Evolutionary conservation across 2,888 invertebrate genomes (phyloP).

Genomic region (Salpingus planirostris): DNA sequence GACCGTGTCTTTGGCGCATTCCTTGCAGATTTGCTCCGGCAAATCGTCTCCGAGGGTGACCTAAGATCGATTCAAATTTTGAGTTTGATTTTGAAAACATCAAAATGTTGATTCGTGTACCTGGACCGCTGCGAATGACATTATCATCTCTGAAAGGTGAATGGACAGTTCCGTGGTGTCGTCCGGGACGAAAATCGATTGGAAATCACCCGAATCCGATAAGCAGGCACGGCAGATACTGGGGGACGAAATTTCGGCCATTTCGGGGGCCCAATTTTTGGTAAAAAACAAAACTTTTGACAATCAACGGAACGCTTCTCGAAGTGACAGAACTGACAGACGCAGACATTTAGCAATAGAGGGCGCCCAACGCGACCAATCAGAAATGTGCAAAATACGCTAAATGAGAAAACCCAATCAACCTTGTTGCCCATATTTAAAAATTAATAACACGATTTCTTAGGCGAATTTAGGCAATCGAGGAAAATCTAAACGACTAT

Average conservation of each 20-base stretch:
- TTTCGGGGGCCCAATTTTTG: too few species aligned
- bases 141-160: conserved; percentile 40
- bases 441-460: too few species aligned
- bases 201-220: conserved; percentile 34
- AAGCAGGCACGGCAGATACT: conserved; percentile 38
- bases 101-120: conserved; percentile 22
- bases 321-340: too few species aligned
- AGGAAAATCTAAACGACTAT: too few species aligned
- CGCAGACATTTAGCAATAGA: too few species aligned
- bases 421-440: too few species aligned
- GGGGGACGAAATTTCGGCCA: too few species aligned
- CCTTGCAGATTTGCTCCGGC: conserved; percentile 50
- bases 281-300: conserved; percentile 31
- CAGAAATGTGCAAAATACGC: too few species aligned
- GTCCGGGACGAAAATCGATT: conserved; percentile 34
- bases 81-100: conserved; percentile 6
- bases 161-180: conserved; percentile 28
- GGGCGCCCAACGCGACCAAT: too few species aligned
- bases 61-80: conserved; percentile 19
- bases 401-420: too few species aligned
- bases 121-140: conserved; percentile 37
- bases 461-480: too few species aligned
- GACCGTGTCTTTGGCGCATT: conserved; percentile 46
- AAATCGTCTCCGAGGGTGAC: conserved; percentile 47
- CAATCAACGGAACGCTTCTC: conserved; percentile 22